Evolutionary conservation across 2,113 vertebrate genomes (phyloP), one percentile per base, ranked within the genome.

Genomic region (Paratilapia polleni): DNA sequence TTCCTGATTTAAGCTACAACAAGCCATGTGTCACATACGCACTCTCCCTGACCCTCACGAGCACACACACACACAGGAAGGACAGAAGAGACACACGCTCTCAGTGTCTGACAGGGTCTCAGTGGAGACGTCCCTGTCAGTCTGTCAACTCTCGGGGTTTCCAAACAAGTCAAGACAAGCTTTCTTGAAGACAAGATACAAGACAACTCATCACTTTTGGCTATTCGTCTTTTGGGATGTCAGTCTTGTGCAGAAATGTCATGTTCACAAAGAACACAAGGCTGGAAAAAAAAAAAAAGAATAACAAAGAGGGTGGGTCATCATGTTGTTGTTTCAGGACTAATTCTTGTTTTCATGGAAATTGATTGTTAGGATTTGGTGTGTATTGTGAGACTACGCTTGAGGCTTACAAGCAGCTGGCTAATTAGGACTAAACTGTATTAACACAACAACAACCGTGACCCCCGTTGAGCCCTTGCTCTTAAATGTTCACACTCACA

Each of bases 351-450:
- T 83, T 88, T 90, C 76, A 31, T 90, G 57, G 14, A 84, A 87
- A 92, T 84, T 83, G 83, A 78, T 90, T 86, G 54, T 81, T 3
- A 57, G 70, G 84, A 68, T 90, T 78, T 52, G 17, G 57, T 77
- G 79, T 85, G 57, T 77, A 66, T 84, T 81, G 82, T 66, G 63
- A 89, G 88, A 82, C 79, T 78, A 85, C 76, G 58, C 81, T 82
- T 26, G 24, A 88, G 79, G 91, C 87, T 92, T 79, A 87, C 76
- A 89, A 28, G 84, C 88, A 87, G 81, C 24, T 64, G 5, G 77
- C 87, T 93, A 93, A 94, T 94, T 93, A 93, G 89, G 47, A 83
- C 82, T 90, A 89, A 93, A 92, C 73, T 87, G 91, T 86, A 80
- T 87, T 86, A 89, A 77, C 17, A 49, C 82, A 88, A 91, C 86